Evolutionary conservation across 2,113 vertebrate genomes (phyloP), one percentile per base, ranked within the genome.

Genomic region (Pygoscelis adeliae): DNA sequence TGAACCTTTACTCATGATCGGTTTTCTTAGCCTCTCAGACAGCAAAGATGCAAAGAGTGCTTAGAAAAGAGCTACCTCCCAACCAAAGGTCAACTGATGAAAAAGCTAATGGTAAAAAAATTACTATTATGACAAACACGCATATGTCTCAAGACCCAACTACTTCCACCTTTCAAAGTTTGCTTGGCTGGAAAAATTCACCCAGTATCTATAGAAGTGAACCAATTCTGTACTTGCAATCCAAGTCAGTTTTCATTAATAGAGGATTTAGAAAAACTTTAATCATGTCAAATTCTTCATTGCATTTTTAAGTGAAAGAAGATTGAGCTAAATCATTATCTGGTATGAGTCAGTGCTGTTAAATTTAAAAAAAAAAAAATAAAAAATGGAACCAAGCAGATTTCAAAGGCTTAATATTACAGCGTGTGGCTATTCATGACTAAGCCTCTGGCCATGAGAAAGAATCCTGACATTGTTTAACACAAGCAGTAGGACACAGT

Each of bases 261-360:
- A 70, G n/a, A 59, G 55, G 20, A 73, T 74, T 83, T 70, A 62
- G n/a, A 93, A 55, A 30, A 83, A 56, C 58, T 80, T 90, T 58
- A 87, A 76, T 69, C 7, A 23, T 5, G 3, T 26, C 3, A 3
- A 86, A 87, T 92, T 87, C 23, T 47, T 71, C 58, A 78, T 84
- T 67, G 32, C 61, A 63, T 84, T 76, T 89, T 86, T 84, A 59
- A 82, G 44, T 66, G 25, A 92, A 89, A 77, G n/a, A 85, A 91
- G 30, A 80, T n/a, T 61, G 49, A 91, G 74, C 19, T 89, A 83
- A 91, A 86, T 73, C 25, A 83, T 81, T 76, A n/a, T 27, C 71
- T 90, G 50, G 36, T 18, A 56, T 46, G 66, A 93, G 34, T 76
- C 47, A 61, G 70, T 49, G 44, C 20, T 62, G 52, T 56, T 79